Base-by-base conservation (phyloP, 2,797 vertebrate species). In the Sebastes trivittatus region DNA sequence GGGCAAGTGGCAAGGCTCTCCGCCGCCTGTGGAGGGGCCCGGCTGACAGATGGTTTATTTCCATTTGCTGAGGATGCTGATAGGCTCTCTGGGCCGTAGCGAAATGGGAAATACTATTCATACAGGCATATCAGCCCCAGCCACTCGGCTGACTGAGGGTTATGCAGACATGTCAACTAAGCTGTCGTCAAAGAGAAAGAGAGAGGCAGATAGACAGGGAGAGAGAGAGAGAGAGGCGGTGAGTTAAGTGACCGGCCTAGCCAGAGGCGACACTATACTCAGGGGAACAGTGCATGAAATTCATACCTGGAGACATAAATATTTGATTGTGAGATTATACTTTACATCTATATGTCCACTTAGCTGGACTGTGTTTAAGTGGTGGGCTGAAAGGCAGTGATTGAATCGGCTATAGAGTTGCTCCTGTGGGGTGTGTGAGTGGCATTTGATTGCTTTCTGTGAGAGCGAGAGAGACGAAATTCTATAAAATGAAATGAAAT, bases 21-120 rank as follows among this genome's bases (percentile, higher is more conserved):
- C 10, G 14, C 59, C 3, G 72, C 81, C 72, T 83, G 81, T 76
- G 82, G 86, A 87, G 78, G 58, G 61, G 77, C 38, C 76, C 61
- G 66, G 54, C 69, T 83, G 83, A 90, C 89, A 90, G 87, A 88
- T 83, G 82, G 81, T 87, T 84, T 86, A 83, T 90, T 93, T 90
- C 88, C 88, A 93, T 89, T 92, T 79, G 84, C 80, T 27, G 64
- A 86, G 88, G 83, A 89, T 54, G 80, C 88, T 75, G 86, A 89
- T 90, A 83, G 86, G 71, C 85, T 88, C 81, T 61, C 56, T 55
- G 73, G 62, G 65, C 75, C 9, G 8, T 23, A 61, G 88, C 46
- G 10, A 84, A 87, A 92, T 83, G 64, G 85, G 80, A 91, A 91
- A 91, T 80, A 82, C 88, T 84, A 80, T 88, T 91, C 87, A 82